Conservation (phyloP, 2,888 invertebrate species). For the Beris chalybata region DNA sequence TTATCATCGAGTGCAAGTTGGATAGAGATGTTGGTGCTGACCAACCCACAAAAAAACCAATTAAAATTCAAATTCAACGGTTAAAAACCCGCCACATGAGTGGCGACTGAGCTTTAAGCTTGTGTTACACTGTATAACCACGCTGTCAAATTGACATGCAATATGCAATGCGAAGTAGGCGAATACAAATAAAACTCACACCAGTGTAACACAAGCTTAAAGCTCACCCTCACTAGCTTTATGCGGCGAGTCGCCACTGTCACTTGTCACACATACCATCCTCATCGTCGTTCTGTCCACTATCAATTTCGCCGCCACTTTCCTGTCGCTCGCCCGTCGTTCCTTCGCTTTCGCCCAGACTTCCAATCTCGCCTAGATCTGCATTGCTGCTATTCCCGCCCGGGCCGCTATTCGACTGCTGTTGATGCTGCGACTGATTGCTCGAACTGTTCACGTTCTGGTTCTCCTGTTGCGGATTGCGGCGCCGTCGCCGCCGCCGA, state of each 20-base stretch:
- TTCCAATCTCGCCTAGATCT: constrained; percentile 20
- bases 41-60: not conserved
- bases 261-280: constrained; percentile 2
- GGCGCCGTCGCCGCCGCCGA: constrained; percentile 14
- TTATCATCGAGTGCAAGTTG: constrained; percentile 24
- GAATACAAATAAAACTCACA: too few species aligned
- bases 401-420: not conserved
- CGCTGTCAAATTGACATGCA: too few species aligned
- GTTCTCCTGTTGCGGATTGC: constrained; percentile 8
- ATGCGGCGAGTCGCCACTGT: too few species aligned
- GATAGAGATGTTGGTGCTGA: constrained; percentile 11
- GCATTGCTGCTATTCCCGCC: constrained; percentile 3
- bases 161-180: too few species aligned
- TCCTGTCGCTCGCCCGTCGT: constrained; percentile 26
- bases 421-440: not conserved
- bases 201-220: too few species aligned
- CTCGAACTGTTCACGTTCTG: not conserved
- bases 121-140: too few species aligned
- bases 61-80: too few species aligned
- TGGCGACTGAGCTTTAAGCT: not conserved
- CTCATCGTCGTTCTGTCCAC: constrained; percentile 21
- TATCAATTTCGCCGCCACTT: constrained; percentile 7
- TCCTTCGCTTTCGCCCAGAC: constrained; percentile 21
- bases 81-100: too few species aligned
- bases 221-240: not conserved